Conservation (phyloP, 2,888 invertebrate species). For the Epirrhoe tristata region DNA sequence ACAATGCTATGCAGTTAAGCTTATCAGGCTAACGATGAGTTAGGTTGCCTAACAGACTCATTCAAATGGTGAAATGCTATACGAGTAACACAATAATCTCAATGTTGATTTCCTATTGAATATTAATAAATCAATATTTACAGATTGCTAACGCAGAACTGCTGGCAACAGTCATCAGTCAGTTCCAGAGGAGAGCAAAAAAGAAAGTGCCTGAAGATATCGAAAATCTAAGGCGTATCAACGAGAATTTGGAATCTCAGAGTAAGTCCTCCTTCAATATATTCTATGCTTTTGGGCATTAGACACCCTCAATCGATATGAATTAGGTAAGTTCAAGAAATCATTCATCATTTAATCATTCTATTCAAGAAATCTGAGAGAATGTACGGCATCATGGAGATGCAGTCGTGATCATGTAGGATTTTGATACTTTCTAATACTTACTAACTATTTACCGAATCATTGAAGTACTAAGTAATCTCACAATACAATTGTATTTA, state of each 20-base stretch:
- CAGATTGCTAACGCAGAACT: conserved; percentile 50
- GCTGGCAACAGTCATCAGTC: conserved; percentile 52
- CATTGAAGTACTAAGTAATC: background rate
- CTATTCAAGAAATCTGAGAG: too few species aligned
- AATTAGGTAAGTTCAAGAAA: too few species aligned
- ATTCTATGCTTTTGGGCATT: background rate
- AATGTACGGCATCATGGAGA: too few species aligned
- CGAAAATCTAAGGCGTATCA: conserved; percentile 47
- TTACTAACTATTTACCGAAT: background rate
- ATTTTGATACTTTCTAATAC: background rate
- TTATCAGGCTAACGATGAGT: background rate
- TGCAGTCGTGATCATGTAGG: too few species aligned
- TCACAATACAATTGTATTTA: conserved; percentile 23
- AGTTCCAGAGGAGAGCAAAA: conserved; percentile 44
- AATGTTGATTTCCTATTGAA: background rate
- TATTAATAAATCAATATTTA: background rate
- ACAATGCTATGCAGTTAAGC: too few species aligned
- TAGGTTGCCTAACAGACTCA: background rate
- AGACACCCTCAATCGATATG: too few species aligned
- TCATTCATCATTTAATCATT: too few species aligned
- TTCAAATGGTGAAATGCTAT: background rate
- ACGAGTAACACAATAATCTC: background rate
- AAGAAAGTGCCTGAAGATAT: conserved; percentile 42
- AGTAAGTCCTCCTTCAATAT: conserved; percentile 43
- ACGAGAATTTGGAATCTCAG: conserved; percentile 52